These are phyloP conservation scores for Helicoverpa assulta DNA, from an alignment of 2,888 invertebrate genomes.

Conservation along the genomic window DNA sequence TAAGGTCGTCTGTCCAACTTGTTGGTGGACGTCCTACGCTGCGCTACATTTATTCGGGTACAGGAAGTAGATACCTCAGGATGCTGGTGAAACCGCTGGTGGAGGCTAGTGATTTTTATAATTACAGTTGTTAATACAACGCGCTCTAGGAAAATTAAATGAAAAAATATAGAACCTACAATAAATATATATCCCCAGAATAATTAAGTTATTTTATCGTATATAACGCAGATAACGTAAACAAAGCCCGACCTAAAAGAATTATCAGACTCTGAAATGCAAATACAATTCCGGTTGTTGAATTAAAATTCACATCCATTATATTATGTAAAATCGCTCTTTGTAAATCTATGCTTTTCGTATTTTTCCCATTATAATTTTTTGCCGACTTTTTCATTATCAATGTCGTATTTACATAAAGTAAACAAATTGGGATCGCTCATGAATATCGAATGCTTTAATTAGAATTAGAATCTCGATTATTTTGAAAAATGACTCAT, in stretches of 20 bases:
- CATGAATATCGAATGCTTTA: neutral
- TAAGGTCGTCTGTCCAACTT: too few relatives aligned
- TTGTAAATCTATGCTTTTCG: constrained; percentile 1
- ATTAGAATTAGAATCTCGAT: neutral
- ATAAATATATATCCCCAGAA: too few relatives aligned
- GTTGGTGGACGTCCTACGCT: too few relatives aligned
- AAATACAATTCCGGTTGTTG: constrained; percentile 10
- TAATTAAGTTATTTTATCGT: too few relatives aligned
- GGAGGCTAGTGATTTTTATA: too few relatives aligned
- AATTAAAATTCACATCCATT: constrained; percentile 10
- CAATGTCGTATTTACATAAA: neutral
- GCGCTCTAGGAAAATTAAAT: too few relatives aligned
- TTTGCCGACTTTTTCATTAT: neutral
- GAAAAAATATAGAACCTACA: too few relatives aligned
- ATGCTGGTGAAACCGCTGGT: too few relatives aligned
- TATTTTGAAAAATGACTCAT: neutral
- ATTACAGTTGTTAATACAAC: too few relatives aligned
- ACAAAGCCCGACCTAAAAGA: constrained; percentile 16
- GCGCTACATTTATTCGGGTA: too few relatives aligned
- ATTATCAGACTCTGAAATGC: constrained; percentile 15
- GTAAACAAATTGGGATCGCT: neutral
- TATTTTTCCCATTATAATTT: constrained; percentile 2
- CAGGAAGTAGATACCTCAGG: too few relatives aligned
- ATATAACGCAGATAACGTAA: neutral
- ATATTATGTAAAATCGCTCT: neutral